Base-by-base conservation (phyloP, 2,797 vertebrate species). In the Squalus acanthias region DNA sequence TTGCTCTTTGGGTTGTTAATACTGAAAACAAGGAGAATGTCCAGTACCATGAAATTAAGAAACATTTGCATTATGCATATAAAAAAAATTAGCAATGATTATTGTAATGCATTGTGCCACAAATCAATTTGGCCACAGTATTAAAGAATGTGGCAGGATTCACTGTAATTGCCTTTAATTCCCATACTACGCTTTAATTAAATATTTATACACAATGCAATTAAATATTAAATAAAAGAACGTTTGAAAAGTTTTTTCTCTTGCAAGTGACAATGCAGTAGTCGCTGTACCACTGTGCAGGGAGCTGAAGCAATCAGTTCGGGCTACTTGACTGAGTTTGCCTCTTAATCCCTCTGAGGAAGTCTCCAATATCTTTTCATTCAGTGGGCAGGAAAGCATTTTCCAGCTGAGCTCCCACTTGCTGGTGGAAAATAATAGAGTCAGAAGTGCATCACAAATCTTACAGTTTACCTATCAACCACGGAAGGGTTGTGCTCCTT, bases 371-470 rank as follows among this genome's bases (percentile, higher is more conserved):
- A 74, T 95, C 29, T 72, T 76, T 76, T 76, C 94, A 95, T 53
- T 95, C 94, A 76, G 13, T 76, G 70, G 50, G 26, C 69, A 57
- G 26, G 70, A 33, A 95, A 72, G 70, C 26, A 76, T 76, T 76
- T 74, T 95, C 94, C 94, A 95, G 26, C 94, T 95, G 70, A 76
- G 70, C 50, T 95, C 50, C 94, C 26, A 60, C 50, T 26, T 57
- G 26, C 50, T 74, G 15, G 29, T 57, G 15, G 24, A 74, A 76
- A 95, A 74, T 76, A 76, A 95, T 95, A 70, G 70, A 95, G 70
- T 74, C 69, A 76, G 50, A 57, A 74, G 69, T 50, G 12, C 67
- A 50, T 95, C 67, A 74, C 67, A 95, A 95, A 74, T 53, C 50
- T 60, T 76, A 72, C 26, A 74, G 94, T 15, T 95, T 53, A 95